phyloP scores from a whole-genome alignment of 2,797 vertebrate genomes.

The Syngnathus acus region DNA sequence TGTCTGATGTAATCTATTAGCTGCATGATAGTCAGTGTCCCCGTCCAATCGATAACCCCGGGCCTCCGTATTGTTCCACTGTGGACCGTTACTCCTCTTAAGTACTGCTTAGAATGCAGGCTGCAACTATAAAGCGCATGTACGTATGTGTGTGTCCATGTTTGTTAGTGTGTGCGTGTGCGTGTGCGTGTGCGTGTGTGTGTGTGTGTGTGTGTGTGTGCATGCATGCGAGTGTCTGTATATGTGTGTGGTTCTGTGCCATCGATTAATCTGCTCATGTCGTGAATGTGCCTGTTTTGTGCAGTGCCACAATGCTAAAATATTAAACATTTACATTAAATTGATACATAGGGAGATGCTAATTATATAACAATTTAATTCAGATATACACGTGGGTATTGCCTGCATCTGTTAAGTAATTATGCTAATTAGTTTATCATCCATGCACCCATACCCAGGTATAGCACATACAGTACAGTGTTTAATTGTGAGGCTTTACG shows the following conservation, averaged over 20 bases:
- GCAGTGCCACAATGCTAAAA: constrained; percentile 1
- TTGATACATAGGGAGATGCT: constrained; percentile 29
- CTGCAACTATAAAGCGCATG: constrained; percentile 42
- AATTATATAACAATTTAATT: constrained; percentile 27
- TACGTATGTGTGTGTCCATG: constrained; percentile 15
- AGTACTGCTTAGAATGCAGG: constrained; percentile 59
- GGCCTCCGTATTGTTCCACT: constrained; percentile 62
- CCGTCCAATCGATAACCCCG: constrained; percentile 64
- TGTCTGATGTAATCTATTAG: constrained; percentile 75
- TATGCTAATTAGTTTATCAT: constrained; percentile 27
- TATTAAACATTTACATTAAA: constrained; percentile 17
- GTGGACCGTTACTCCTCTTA: constrained; percentile 65
- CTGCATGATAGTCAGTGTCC: constrained; percentile 71
- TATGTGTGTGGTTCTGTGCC: constrained; percentile 11
- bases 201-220: constrained; percentile 15
- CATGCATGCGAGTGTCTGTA: constrained; percentile 20
- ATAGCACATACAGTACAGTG: constrained; percentile 17
- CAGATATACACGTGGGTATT: constrained; percentile 22
- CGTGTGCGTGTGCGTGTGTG: not conserved
- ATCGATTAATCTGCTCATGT: constrained; percentile 1
- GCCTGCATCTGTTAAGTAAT: constrained; percentile 26
- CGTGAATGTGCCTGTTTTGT: not conserved
- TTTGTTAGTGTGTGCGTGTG: constrained; percentile 11
- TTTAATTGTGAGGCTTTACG: constrained; percentile 24
- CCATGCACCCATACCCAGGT: constrained; percentile 19